These are phyloP conservation scores for Anableps anableps DNA, from an alignment of 2,797 vertebrate genomes.

Conservation along the genomic window DNA sequence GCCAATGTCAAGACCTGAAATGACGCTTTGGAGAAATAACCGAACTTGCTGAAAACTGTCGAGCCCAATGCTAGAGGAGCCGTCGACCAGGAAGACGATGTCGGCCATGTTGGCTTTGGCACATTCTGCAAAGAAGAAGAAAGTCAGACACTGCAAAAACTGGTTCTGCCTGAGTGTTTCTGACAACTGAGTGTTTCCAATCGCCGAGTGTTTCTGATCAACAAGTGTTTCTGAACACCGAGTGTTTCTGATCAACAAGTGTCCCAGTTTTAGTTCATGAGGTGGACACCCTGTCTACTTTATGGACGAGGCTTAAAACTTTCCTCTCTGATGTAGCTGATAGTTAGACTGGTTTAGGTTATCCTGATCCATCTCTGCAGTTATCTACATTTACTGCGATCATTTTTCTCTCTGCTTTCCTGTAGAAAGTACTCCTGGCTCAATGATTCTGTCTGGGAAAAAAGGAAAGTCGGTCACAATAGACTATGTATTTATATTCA, in stretches of 20 bases:
- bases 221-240: neutral
- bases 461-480: neutral
- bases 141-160: constrained; percentile 13
- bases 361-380: neutral
- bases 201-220: neutral
- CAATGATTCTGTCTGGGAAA: neutral
- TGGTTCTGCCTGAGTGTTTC: neutral
- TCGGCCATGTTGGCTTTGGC: constrained; percentile 77
- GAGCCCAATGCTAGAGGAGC: constrained; percentile 79
- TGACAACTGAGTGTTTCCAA: neutral
- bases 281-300: neutral
- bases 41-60: constrained; percentile 79
- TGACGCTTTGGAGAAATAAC: constrained; percentile 76
- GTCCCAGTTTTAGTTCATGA: neutral
- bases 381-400: neutral
- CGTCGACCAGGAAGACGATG: constrained; percentile 87
- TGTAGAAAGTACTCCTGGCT: neutral
- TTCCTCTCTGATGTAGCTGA: too few relatives aligned
- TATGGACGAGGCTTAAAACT: neutral
- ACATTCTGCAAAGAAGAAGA: constrained; percentile 75
- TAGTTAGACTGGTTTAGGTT: neutral
- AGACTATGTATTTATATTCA: neutral
- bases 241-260: neutral
- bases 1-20: constrained; percentile 79
- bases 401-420: neutral